A percentile compares a stretch with the other conserved stretches of the same genome.
Evolutionary conservation across 1,140 invertebrate species (phyloP).

Genomic region (Chymomyza costata): DNA sequence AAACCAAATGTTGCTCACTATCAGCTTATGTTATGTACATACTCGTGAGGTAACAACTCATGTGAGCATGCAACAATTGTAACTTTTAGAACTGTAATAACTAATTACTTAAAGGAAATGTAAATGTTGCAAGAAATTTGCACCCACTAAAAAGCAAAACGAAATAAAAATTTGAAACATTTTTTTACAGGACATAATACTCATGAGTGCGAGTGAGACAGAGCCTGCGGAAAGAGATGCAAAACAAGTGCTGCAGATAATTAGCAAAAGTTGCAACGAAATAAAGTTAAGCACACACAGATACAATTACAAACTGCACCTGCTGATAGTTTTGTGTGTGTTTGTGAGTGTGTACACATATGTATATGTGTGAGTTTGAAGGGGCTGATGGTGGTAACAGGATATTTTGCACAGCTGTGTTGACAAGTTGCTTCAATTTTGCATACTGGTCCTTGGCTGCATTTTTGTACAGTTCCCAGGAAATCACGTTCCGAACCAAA

Average conservation of each 20-base stretch:
- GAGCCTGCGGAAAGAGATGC: no score
- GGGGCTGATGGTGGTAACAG: slow-evolving; percentile 7
- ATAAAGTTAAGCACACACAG: slow-evolving; percentile 46
- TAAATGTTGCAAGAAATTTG: slow-evolving; percentile 53
- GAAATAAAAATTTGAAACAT: slow-evolving; percentile 7
- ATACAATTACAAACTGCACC: slow-evolving; percentile 9
- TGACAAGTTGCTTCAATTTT: slow-evolving; percentile 50
- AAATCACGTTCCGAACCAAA: no score
- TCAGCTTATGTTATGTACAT: no score
- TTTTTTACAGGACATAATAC: background rate
- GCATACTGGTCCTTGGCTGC: no score
- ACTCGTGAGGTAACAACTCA: slow-evolving; percentile 17
- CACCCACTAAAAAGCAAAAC: slow-evolving; percentile 17
- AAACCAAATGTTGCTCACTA: no score
- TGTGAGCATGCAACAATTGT: background rate
- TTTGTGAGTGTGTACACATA: background rate
- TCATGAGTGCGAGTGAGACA: no score
- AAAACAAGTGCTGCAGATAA: slow-evolving; percentile 33
- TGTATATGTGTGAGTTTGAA: no score
- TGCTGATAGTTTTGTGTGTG: background rate
- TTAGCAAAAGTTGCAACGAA: slow-evolving; percentile 34
- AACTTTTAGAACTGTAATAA: slow-evolving; percentile 13
- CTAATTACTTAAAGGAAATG: slow-evolving; percentile 58
- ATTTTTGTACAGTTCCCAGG: no score
- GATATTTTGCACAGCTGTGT: slow-evolving; percentile 9